These are phyloP conservation scores for Achroia grisella DNA, from an alignment of 1,140 invertebrate species.

Conservation along the genomic window DNA sequence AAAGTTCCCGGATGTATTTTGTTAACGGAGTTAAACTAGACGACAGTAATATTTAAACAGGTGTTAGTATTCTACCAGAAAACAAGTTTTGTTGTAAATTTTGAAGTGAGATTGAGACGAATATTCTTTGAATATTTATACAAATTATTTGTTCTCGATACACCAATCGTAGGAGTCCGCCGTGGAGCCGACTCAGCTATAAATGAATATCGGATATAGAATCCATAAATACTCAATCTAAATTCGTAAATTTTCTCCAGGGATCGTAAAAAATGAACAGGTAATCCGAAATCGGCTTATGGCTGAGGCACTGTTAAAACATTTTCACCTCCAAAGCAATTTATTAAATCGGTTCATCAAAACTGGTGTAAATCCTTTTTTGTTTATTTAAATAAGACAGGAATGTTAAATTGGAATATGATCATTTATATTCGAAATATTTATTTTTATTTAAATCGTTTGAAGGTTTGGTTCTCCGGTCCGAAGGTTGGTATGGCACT, in stretches of 20 bases:
- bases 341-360: slow-evolving; percentile 26
- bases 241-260: slow-evolving; percentile 49
- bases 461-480: too few species aligned
- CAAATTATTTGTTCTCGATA: slow-evolving; percentile 16
- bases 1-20: not conserved
- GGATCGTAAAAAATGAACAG: slow-evolving; percentile 47
- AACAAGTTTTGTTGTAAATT: not conserved
- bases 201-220: slow-evolving; percentile 55
- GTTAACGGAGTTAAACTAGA: not conserved
- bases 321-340: slow-evolving; percentile 38
- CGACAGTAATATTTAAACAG: not conserved
- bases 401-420: not conserved
- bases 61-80: not conserved
- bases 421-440: too few species aligned
- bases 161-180: slow-evolving; percentile 19
- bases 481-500: too few species aligned
- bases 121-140: too few species aligned
- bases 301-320: slow-evolving; percentile 32
- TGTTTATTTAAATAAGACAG: slow-evolving; percentile 11
- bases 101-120: too few species aligned
- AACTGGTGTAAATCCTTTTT: slow-evolving; percentile 14
- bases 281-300: slow-evolving; percentile 47
- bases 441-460: too few species aligned
- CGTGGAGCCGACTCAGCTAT: slow-evolving; percentile 36
- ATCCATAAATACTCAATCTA: slow-evolving; percentile 59